phyloP scores from a whole-genome alignment of 1,140 invertebrate genomes.

The Lepidostoma basale region DNA sequence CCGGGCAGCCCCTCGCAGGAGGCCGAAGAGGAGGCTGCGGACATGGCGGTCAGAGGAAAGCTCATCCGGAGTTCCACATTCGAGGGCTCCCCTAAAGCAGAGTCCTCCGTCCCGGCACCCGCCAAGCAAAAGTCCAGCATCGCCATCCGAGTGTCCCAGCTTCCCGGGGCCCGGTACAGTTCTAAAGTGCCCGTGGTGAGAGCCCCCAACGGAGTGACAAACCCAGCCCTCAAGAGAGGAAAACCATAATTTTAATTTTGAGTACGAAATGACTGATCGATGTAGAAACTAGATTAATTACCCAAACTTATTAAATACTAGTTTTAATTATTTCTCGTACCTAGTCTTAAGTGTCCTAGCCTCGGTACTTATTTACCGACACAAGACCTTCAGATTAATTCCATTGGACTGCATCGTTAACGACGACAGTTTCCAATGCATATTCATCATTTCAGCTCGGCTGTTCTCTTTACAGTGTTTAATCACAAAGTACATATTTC shows the following conservation, averaged over 20 bases:
- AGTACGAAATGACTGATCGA: conserved; percentile 26
- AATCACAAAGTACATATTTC: neutral
- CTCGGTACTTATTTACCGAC: conserved; percentile 3
- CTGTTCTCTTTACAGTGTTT: neutral
- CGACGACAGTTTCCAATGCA: neutral
- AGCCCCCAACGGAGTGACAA: neutral
- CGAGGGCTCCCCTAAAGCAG: conserved; percentile 62
- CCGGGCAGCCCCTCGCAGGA: conserved; percentile 43
- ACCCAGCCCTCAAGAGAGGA: conserved; percentile 13
- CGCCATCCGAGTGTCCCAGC: conserved; percentile 51
- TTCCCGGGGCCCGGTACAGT: conserved; percentile 23
- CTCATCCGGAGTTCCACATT: conserved; percentile 74
- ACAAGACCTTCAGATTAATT: neutral
- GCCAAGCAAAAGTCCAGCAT: conserved; percentile 59
- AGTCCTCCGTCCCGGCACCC: conserved; percentile 43
- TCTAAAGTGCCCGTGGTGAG: conserved; percentile 40
- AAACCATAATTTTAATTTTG: conserved; percentile 13
- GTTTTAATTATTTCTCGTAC: conserved; percentile 3
- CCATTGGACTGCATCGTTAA: neutral
- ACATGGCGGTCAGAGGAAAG: conserved; percentile 55
- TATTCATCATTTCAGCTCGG: neutral
- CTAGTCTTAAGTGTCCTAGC: neutral
- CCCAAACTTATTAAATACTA: neutral
- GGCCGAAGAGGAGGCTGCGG: conserved; percentile 45
- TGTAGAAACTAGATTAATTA: conserved; percentile 21